Conservation (phyloP, 2,797 vertebrate species). For the Pelodytes ibericus region DNA sequence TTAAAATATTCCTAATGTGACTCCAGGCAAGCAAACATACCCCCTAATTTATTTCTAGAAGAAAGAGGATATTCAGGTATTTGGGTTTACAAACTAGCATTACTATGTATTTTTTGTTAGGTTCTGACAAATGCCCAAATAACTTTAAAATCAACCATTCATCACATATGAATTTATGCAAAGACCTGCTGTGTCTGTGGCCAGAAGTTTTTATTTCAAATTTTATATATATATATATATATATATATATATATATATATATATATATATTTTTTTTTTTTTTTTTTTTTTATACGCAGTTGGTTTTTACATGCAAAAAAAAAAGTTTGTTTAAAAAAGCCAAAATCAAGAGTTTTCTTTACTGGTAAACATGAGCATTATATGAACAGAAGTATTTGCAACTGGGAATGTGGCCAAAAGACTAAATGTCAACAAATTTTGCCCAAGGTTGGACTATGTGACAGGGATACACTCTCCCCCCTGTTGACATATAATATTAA, state of each 20-base stretch:
- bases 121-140: constrained; percentile 81
- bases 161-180: constrained; percentile 81
- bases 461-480: constrained; percentile 66
- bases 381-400: constrained; percentile 80
- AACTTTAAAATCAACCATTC: constrained; percentile 81
- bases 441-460: constrained; percentile 76
- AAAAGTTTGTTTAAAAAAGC: constrained; percentile 63
- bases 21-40: constrained; percentile 82
- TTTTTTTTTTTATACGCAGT: constrained; percentile 69
- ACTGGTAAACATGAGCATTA: constrained; percentile 79
- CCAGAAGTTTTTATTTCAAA: constrained; percentile 64
- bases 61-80: constrained; percentile 81
- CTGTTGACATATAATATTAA: constrained; percentile 55
- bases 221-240: neutral
- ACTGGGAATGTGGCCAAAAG: constrained; percentile 77
- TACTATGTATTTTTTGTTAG: constrained; percentile 78
- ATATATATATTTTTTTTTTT: neutral
- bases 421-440: constrained; percentile 75
- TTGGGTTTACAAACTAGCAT: constrained; percentile 77
- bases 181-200: constrained; percentile 74
- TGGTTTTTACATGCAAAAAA: constrained; percentile 68
- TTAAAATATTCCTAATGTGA: constrained; percentile 88
- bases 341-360: constrained; percentile 77
- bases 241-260: neutral
- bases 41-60: constrained; percentile 75